Evolutionary conservation across 2,113 vertebrate species (phyloP), one percentile per base, ranked within the genome.

Genomic region (Psilopsiagon aurifrons): DNA sequence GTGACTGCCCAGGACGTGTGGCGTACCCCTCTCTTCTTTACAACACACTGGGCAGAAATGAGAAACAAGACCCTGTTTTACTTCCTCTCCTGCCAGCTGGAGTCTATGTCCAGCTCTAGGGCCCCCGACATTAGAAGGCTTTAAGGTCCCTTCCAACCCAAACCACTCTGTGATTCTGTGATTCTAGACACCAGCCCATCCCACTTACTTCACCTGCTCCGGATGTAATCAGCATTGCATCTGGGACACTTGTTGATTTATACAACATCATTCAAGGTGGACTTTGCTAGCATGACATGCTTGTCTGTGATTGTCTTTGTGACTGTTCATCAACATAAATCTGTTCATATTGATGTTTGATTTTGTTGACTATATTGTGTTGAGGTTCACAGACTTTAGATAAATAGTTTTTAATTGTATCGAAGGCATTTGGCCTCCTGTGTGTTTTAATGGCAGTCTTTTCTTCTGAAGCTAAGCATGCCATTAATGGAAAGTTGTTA

Each of bases 11-110:
- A 59, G 33, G 57, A 33, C 15, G 33, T 24, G 33, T 10, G 33
- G 33, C 3, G 9, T 59, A 75, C 1, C 11, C 13, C 29, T 63
- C 12, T 31, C 39, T 55, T 20, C 35, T 13, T 47, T 25, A 46
- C 0, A 0, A 80, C 0, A 7, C 22, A 22, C 23, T 62, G 44
- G n/a, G 29, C 76, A 77, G 55, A 52, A 67, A 25, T 12, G n/a
- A 90, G 43, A 24, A 77, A 39, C 11, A 60, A 47, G 14, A 66
- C 7, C 9, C 37, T 67, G 10, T 19, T 44, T 67, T 9, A 66
- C 73, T 6, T 63, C 20, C 28, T 44, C 59, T 89, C 68, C 54
- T 67, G 43, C 37, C 60, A 31, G n/a, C 0, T 46, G 57, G 33
- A 16, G 33, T 35, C 57, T 35, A 10, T 7, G 9, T 16, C 22